These are phyloP conservation scores for Bolborhynchus lineola DNA, from an alignment of 2,113 vertebrate species.

Conservation along the genomic window DNA sequence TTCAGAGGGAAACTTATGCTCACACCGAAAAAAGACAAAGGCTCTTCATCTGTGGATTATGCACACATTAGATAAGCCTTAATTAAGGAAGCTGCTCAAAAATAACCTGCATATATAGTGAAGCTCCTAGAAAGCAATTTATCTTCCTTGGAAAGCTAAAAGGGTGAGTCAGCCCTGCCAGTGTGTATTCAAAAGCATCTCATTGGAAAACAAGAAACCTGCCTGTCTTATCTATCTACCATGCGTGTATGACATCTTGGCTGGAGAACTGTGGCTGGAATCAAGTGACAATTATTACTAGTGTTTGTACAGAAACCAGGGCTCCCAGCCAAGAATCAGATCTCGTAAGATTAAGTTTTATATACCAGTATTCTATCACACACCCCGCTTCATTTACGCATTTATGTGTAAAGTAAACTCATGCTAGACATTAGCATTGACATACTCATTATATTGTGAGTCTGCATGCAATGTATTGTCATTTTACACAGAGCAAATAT, in stretches of 20 bases:
- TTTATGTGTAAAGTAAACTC: not conserved
- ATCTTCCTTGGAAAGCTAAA: conserved; percentile 48
- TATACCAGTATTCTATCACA: not conserved
- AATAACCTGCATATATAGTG: conserved; percentile 14
- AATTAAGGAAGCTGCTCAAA: conserved; percentile 23
- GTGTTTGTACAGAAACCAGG: not conserved
- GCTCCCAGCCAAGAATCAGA: not conserved
- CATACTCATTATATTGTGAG: not conserved
- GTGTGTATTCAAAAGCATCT: conserved; percentile 11
- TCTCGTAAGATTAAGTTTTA: not conserved
- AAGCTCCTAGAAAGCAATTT: conserved; percentile 56
- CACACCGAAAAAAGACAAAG: not conserved
- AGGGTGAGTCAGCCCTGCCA: conserved; percentile 35
- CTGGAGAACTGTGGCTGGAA: not conserved
- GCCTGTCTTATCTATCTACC: not conserved
- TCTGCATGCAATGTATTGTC: not conserved
- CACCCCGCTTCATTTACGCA: not conserved
- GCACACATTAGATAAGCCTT: conserved; percentile 17
- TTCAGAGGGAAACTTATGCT: conserved; percentile 2
- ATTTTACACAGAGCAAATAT: not conserved
- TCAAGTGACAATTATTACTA: not conserved
- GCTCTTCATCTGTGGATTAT: not conserved
- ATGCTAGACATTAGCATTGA: not conserved
- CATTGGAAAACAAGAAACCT: conserved; percentile 32
- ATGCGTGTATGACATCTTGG: not conserved